phyloP scores from a whole-genome alignment of 2,888 invertebrate species.

The Agrypnus murinus region DNA sequence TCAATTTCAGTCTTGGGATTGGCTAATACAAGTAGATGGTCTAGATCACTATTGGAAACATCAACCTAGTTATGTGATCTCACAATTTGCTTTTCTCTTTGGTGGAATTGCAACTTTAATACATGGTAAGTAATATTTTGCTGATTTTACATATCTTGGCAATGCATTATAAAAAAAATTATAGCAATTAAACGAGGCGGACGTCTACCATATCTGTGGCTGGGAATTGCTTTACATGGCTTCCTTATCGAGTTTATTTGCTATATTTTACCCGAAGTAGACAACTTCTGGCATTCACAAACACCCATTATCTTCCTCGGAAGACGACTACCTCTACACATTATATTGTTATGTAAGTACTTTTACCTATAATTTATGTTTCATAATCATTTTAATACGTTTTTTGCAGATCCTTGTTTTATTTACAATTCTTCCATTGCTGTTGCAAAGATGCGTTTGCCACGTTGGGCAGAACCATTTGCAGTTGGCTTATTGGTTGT shows the following conservation, averaged over 20 bases:
- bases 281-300: conserved; percentile 91
- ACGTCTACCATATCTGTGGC: conserved; percentile 84
- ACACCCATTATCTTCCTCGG: conserved; percentile 83
- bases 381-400: too few relatives aligned
- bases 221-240: conserved; percentile 83
- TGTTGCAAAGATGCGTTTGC: conserved; percentile 74
- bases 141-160: conserved; percentile 43
- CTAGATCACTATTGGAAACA: conserved; percentile 76
- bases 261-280: conserved; percentile 82
- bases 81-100: conserved; percentile 77
- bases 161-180: background rate
- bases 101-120: conserved; percentile 79
- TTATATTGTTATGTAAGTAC: conserved; percentile 81
- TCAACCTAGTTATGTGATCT: conserved; percentile 80
- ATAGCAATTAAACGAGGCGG: conserved; percentile 82
- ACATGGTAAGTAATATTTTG: too few relatives aligned
- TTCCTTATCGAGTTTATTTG: conserved; percentile 82
- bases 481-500: conserved; percentile 82
- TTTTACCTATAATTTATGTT: background rate
- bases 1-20: conserved; percentile 74
- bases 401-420: conserved; percentile 76
- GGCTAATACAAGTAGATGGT: conserved; percentile 77
- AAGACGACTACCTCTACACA: conserved; percentile 82
- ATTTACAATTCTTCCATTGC: conserved; percentile 77
- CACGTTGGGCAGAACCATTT: conserved; percentile 76